Conservation (phyloP, 2,888 invertebrate species). For the Leucania comma region DNA sequence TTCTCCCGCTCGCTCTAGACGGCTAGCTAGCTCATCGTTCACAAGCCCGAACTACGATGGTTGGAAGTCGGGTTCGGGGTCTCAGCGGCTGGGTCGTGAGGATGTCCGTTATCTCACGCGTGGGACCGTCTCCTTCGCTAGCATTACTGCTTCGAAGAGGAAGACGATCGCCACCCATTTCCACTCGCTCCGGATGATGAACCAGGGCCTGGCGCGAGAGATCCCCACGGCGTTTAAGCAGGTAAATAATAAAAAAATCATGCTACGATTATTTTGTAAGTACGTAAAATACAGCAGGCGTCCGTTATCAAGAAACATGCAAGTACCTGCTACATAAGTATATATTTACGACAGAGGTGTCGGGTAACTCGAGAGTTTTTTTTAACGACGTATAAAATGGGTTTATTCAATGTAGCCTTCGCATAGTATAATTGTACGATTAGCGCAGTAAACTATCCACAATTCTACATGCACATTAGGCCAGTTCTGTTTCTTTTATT, state of each 20-base stretch:
- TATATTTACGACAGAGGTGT: slow-evolving; percentile 22
- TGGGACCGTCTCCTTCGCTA: no score
- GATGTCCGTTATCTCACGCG: no score
- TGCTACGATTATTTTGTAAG: slow-evolving; percentile 3
- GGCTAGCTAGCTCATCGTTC: no score
- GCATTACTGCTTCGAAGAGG: no score
- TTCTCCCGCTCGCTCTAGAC: no score
- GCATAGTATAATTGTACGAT: slow-evolving; percentile 1
- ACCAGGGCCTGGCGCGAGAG: no score
- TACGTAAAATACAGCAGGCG: background rate
- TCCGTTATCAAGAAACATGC: slow-evolving; percentile 34
- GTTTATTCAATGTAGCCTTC: slow-evolving; percentile 1
- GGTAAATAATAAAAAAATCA: background rate
- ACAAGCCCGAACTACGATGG: no score
- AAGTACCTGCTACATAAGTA: slow-evolving; percentile 13
- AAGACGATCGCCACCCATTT: no score
- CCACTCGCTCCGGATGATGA: no score
- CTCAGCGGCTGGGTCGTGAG: no score
- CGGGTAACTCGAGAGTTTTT: slow-evolving; percentile 10
- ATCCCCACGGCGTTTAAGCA: no score
- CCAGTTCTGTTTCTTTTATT: background rate
- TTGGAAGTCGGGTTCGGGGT: no score
- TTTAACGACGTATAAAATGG: slow-evolving; percentile 25
- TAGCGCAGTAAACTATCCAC: background rate
- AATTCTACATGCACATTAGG: background rate